Conservation (phyloP, 2,888 invertebrate genomes). For the Polydrusus pterygomalis region DNA sequence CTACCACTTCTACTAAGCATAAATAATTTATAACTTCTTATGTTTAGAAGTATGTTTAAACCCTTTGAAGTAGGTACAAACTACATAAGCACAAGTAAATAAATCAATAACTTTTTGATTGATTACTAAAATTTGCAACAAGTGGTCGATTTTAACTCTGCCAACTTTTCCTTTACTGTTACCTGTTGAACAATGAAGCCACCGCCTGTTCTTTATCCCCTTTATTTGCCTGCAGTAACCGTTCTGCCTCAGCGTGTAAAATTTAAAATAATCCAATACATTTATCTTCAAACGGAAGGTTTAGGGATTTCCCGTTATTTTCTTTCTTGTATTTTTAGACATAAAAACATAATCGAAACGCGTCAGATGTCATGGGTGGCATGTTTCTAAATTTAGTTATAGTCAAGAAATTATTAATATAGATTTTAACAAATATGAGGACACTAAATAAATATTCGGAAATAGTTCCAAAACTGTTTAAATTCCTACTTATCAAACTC, state of each 20-base stretch:
- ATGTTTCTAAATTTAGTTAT: too few species aligned
- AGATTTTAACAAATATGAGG: too few species aligned
- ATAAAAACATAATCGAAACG: too few species aligned
- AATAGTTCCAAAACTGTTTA: too few species aligned
- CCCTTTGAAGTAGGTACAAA: neutral
- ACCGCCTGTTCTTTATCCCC: neutral
- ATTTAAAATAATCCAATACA: neutral
- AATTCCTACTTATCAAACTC: too few species aligned
- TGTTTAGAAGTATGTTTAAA: too few species aligned
- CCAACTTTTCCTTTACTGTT: neutral
- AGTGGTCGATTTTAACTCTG: neutral
- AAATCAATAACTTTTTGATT: conserved; percentile 4
- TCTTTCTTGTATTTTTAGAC: too few species aligned
- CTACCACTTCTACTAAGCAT: neutral
- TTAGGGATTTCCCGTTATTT: too few species aligned
- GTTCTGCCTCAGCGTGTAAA: neutral
- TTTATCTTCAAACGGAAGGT: neutral
- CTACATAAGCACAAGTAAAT: neutral
- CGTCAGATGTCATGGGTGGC: too few species aligned
- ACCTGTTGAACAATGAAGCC: conserved; percentile 6
- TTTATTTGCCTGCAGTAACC: conserved; percentile 8
- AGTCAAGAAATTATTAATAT: too few species aligned
- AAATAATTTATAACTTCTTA: too few species aligned
- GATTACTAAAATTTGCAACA: neutral
- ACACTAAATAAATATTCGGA: too few species aligned